Evolutionary conservation across 1,140 invertebrate species (phyloP).

Genomic region (Hycleus phaleratus): DNA sequence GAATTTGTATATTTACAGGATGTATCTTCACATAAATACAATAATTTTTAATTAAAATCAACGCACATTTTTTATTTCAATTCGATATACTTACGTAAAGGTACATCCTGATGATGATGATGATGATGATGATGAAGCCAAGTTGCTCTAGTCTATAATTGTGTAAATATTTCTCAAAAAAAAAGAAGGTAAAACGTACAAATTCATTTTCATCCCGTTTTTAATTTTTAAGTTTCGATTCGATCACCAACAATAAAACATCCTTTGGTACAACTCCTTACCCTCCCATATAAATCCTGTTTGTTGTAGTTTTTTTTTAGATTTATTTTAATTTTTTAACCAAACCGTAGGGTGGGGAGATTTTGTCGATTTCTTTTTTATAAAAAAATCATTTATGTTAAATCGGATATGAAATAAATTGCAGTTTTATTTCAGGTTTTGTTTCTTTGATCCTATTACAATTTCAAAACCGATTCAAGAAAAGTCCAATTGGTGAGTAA

Average conservation of each 20-base stretch:
- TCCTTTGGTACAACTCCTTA: no score
- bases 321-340: no score
- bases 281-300: no score
- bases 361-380: no score
- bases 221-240: conserved; percentile 6
- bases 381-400: no score
- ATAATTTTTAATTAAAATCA: not conserved
- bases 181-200: conserved; percentile 19
- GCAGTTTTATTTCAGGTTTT: not conserved
- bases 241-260: no score
- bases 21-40: conserved; percentile 19
- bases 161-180: conserved; percentile 25
- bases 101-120: conserved; percentile 23
- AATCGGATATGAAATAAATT: no score
- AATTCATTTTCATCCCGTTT: conserved; percentile 17
- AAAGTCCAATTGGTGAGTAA: no score
- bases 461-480: no score
- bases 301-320: no score
- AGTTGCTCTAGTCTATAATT: conserved; percentile 19
- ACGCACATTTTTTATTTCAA: conserved; percentile 10
- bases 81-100: conserved; percentile 11
- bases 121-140: conserved; percentile 8
- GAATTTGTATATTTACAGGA: conserved; percentile 19
- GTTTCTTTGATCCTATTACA: not conserved
- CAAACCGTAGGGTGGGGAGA: no score